Conservation (phyloP, 2,888 invertebrate species). For the Vanessa cardui region DNA sequence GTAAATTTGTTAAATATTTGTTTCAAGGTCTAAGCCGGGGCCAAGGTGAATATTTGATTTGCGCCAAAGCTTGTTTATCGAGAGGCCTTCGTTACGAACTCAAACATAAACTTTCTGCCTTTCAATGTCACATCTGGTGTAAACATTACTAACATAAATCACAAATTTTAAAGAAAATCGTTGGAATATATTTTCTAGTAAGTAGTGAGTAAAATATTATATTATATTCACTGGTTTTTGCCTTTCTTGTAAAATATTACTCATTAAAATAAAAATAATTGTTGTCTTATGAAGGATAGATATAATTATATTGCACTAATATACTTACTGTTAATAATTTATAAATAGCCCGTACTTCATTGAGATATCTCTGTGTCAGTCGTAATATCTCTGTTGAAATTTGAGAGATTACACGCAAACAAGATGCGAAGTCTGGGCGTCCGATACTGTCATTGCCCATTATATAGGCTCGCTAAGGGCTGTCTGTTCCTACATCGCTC, state of each 20-base stretch:
- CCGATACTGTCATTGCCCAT: background rate
- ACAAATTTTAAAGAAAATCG: too few relatives aligned
- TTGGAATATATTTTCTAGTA: too few relatives aligned
- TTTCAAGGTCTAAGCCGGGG: background rate
- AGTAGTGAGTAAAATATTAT: too few relatives aligned
- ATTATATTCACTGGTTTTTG: too few relatives aligned
- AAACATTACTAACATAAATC: background rate
- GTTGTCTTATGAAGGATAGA: too few relatives aligned
- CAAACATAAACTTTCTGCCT: conserved; percentile 29
- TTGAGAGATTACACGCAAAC: background rate
- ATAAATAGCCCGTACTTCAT: background rate
- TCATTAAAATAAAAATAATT: too few relatives aligned
- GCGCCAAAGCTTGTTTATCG: conserved; percentile 1
- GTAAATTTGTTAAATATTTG: background rate
- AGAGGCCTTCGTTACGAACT: conserved; percentile 28
- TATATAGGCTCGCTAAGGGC: background rate
- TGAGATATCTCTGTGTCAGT: background rate
- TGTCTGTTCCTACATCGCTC: too few relatives aligned
- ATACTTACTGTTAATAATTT: too few relatives aligned
- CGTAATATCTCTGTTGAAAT: background rate
- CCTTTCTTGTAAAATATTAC: too few relatives aligned
- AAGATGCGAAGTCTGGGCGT: background rate
- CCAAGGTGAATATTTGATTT: background rate
- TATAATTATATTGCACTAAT: too few relatives aligned
- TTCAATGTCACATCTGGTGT: conserved; percentile 3